Evolutionary conservation across 2,797 vertebrate species (phyloP).

Genomic region (Tadarida brasiliensis): DNA sequence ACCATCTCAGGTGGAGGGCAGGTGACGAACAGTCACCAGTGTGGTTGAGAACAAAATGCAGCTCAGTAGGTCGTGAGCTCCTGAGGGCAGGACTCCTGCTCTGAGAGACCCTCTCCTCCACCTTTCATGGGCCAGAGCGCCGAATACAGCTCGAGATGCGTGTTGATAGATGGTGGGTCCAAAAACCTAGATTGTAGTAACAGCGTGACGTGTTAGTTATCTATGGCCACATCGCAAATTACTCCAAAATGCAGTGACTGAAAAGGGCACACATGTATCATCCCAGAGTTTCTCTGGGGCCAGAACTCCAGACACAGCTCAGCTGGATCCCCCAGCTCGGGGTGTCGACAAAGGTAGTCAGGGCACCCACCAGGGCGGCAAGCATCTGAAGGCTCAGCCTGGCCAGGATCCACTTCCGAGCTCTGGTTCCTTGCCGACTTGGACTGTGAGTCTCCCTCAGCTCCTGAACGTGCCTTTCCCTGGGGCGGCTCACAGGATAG

Average conservation of each 20-base stretch:
- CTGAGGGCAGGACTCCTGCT: fast-evolving
- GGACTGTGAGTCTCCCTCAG: not conserved
- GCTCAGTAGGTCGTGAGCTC: fast-evolving
- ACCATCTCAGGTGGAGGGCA: not conserved
- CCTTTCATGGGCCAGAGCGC: not conserved
- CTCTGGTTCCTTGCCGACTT: not conserved
- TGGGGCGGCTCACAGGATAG: fast-evolving
- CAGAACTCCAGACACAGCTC: not conserved
- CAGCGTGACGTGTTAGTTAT: fast-evolving
- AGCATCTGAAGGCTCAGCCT: not conserved
- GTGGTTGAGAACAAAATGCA: fast-evolving
- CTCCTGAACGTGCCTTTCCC: fast-evolving
- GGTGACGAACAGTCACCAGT: fast-evolving
- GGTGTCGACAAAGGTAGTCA: not conserved
- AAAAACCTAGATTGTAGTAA: not conserved
- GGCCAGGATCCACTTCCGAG: not conserved
- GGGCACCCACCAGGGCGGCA: fast-evolving
- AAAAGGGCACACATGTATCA: fast-evolving
- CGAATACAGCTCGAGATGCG: fast-evolving
- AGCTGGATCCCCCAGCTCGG: not conserved
- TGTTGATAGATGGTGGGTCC: not conserved
- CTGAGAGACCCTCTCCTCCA: fast-evolving
- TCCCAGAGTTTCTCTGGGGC: not conserved
- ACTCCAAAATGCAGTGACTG: not conserved
- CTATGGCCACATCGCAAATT: fast-evolving